phyloP scores from a whole-genome alignment of 2,888 invertebrate species.

The Ptychoptera albimana region DNA sequence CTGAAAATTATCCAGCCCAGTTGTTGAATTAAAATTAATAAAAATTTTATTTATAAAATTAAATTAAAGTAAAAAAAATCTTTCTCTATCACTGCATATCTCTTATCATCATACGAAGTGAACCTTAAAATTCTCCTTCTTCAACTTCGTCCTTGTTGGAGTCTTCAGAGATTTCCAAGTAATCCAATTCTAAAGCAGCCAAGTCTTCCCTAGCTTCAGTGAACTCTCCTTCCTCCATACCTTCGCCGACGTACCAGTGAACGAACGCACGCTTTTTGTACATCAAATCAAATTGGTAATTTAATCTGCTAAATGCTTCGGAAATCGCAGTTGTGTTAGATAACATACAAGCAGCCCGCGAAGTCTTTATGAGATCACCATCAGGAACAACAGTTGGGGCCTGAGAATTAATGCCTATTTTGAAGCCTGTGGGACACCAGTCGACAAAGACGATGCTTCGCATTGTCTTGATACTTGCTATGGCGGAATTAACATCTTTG shows the following conservation, averaged over 20 bases:
- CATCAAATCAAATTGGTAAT: constrained; percentile 85
- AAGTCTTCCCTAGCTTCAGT: constrained; percentile 66
- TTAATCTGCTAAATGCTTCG: constrained; percentile 69
- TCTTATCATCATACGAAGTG: neutral
- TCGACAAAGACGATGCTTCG: constrained; percentile 38
- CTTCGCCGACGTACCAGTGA: constrained; percentile 77
- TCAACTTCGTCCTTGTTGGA: constrained; percentile 14
- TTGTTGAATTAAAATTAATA: no score
- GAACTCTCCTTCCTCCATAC: constrained; percentile 75
- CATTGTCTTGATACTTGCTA: constrained; percentile 51
- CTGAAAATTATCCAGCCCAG: no score
- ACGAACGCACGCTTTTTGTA: constrained; percentile 81
- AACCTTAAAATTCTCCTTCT: neutral
- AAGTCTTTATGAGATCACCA: constrained; percentile 65
- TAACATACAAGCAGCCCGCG: constrained; percentile 77
- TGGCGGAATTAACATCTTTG: constrained; percentile 57
- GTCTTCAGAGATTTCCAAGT: constrained; percentile 58
- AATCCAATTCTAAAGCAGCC: constrained; percentile 54
- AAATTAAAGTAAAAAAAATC: no score
- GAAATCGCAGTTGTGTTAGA: constrained; percentile 79
- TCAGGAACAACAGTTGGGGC: constrained; percentile 62
- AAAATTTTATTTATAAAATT: no score
- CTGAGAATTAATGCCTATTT: constrained; percentile 74
- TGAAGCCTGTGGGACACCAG: constrained; percentile 89
- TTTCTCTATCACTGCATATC: no score